Evolutionary conservation across 2,113 vertebrate genomes (phyloP).

Genomic region (Onychostoma macrolepis): DNA sequence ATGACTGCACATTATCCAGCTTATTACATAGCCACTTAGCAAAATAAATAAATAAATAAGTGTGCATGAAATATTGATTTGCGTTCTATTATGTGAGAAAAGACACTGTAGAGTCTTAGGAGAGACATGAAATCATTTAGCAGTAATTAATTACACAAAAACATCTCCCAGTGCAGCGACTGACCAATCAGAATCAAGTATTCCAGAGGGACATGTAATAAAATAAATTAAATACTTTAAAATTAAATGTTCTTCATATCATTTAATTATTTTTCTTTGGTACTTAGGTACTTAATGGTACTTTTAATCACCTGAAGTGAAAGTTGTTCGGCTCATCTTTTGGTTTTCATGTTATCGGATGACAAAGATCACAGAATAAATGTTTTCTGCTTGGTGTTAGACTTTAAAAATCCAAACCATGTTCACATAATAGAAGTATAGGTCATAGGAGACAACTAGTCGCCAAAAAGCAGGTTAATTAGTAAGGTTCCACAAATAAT

Average conservation of each 20-base stretch:
- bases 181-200: background rate
- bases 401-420: background rate
- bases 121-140: background rate
- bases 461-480: background rate
- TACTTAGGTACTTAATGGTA: background rate
- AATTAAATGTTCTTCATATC: background rate
- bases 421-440: too few species aligned
- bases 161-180: background rate
- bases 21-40: background rate
- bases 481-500: background rate
- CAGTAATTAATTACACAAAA: background rate
- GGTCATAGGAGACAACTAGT: background rate
- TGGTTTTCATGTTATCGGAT: background rate
- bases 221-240: background rate
- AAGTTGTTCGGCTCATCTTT: background rate
- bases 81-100: background rate
- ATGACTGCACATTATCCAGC: conserved; percentile 1
- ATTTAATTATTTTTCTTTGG: background rate
- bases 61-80: background rate
- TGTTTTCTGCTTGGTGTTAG: background rate
- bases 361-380: background rate
- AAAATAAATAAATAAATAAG: conserved; percentile 18
- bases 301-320: background rate
- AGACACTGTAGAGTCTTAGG: background rate
- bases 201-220: background rate